phyloP scores from a whole-genome alignment of 30 jellyfish, hydroid and myxozoan genomes.

The Hydra vulgaris region DNA sequence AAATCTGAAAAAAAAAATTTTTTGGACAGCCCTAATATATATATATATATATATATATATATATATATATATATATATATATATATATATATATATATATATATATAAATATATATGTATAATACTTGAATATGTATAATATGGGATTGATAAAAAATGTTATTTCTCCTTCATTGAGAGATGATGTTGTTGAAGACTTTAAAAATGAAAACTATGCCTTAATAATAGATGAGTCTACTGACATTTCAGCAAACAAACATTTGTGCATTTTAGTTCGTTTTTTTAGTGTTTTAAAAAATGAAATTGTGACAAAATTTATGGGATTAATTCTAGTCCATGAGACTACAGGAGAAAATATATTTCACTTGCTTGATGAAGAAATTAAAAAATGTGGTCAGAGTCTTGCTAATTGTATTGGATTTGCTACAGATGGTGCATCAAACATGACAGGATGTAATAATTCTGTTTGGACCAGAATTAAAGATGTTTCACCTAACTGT shows the following conservation, averaged over 20 bases:
- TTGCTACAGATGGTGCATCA: slow-evolving; percentile 55
- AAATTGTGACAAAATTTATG: slow-evolving; percentile 30
- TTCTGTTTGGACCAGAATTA: slow-evolving; percentile 57
- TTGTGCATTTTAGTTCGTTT: slow-evolving; percentile 29
- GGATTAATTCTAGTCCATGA: slow-evolving; percentile 33
- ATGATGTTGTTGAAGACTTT: slow-evolving; percentile 28
- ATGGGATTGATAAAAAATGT: slow-evolving; percentile 33
- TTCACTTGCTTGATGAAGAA: too few species aligned
- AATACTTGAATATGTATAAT: too few species aligned
- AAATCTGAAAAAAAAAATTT: too few species aligned
- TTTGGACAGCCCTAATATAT: too few species aligned
- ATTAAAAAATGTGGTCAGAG: too few species aligned
- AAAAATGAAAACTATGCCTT: slow-evolving; percentile 21
- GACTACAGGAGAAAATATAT: too few species aligned
- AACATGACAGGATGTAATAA: slow-evolving; percentile 50
- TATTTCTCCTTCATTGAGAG: slow-evolving; percentile 33
- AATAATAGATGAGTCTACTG: too few species aligned
- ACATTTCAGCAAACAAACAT: slow-evolving; percentile 25
- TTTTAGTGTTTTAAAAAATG: slow-evolving; percentile 29
- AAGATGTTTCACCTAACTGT: slow-evolving; percentile 46
- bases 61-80: too few species aligned
- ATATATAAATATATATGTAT: too few species aligned
- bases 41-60: too few species aligned
- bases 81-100: too few species aligned
- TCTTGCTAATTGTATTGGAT: too few species aligned